phyloP scores from a whole-genome alignment of 2,113 vertebrate genomes.

The Rattus rattus region DNA sequence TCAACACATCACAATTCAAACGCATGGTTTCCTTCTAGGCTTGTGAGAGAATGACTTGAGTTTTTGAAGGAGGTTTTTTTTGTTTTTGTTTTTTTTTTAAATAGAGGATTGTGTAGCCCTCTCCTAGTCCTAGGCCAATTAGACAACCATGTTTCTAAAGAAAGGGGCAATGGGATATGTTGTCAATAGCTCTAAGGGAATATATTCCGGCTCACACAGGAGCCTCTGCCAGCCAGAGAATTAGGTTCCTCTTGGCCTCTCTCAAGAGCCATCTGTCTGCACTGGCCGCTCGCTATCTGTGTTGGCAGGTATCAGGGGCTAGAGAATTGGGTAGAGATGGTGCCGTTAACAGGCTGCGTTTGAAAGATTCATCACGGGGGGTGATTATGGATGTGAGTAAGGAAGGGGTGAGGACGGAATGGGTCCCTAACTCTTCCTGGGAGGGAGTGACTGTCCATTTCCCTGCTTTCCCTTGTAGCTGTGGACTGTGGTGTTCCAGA shows the following conservation, averaged over 20 bases:
- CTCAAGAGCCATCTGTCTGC: not conserved
- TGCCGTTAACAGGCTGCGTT: not conserved
- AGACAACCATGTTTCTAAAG: not conserved
- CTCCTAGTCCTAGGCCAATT: not conserved
- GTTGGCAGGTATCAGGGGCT: not conserved
- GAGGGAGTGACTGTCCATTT: not conserved
- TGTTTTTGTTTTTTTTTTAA: not conserved
- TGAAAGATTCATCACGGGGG: not conserved
- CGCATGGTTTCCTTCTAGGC: not conserved
- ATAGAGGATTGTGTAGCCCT: not conserved
- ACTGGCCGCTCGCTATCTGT: not conserved
- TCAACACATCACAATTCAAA: not conserved
- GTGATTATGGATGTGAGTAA: not conserved
- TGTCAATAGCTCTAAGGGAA: not conserved
- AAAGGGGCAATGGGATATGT: not conserved
- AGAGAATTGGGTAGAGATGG: not conserved
- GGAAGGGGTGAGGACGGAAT: not conserved
- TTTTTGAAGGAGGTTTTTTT: not conserved
- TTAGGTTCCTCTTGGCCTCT: not conserved
- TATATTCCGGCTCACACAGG: not conserved
- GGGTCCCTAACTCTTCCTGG: not conserved
- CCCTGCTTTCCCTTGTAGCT: conserved; percentile 81
- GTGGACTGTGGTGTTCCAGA: conserved; percentile 90
- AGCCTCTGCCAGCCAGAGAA: not conserved
- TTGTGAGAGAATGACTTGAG: not conserved